Evolutionary conservation across 2,888 invertebrate species (phyloP).

Genomic region (Ennomos quercinarius): DNA sequence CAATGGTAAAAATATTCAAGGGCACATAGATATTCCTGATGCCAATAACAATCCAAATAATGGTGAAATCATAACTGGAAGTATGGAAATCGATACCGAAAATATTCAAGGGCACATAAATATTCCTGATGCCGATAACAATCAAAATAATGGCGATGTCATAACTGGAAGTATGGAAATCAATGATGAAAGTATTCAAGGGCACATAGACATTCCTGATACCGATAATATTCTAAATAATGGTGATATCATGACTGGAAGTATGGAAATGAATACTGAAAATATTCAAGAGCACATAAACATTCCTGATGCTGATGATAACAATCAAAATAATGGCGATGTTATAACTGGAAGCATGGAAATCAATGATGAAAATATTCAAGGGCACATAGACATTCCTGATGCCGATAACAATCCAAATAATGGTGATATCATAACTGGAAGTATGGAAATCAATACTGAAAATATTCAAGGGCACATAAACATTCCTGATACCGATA

Average conservation of each 20-base stretch:
- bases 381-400: slow-evolving; percentile 7
- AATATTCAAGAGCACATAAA: slow-evolving; percentile 9
- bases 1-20: too few relatives aligned
- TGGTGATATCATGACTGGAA: not conserved
- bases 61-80: not conserved
- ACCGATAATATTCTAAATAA: not conserved
- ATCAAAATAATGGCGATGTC: not conserved
- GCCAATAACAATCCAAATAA: too few relatives aligned
- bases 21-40: too few relatives aligned
- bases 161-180: not conserved
- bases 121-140: not conserved
- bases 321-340: too few relatives aligned
- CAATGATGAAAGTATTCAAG: not conserved
- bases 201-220: not conserved
- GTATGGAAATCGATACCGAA: not conserved
- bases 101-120: slow-evolving; percentile 9
- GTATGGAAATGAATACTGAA: not conserved
- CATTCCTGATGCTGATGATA: slow-evolving; percentile 2
- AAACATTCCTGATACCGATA: too few relatives aligned
- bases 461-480: slow-evolving; percentile 1
- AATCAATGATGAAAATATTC: not conserved
- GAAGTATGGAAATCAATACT: slow-evolving; percentile 3
- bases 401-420: not conserved
- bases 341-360: too few relatives aligned
- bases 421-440: not conserved